Base-by-base conservation (phyloP, 2,888 invertebrate genomes). In the Odontocolon sp. region DNA sequence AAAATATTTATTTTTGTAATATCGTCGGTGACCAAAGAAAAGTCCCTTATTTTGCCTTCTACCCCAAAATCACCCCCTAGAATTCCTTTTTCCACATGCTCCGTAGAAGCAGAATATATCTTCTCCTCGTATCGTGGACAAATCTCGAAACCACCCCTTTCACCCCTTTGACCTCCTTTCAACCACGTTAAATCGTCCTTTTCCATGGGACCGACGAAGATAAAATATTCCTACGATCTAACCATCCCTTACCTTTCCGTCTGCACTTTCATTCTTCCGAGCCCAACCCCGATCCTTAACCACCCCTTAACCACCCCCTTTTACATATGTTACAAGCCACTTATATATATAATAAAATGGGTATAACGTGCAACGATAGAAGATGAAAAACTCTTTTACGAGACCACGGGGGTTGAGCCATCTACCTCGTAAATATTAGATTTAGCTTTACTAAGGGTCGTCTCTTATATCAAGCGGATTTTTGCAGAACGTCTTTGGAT, bases 381-480 rank as follows among this genome's bases (percentile, higher is more conserved):
- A 11, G 26, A 59, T 52, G 52, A 63, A 54, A 42, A 66, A 73
- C 57, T 66, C 56, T 73, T 73, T 73, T 73, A 73, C 66, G 59
- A 38, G 42, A 42, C 50, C n/a, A 23, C 36, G 38, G 5, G 16
- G 38, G 52, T 11, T 21, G 38, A 50, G 50, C 28, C 59, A 33
- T 36, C 52, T 42, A 26, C 42, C 38, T 66, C 52, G 66, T 64
- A 66, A 67, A 73, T 67, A 64, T 52, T 52, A 59, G 57, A 52
- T 59, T 66, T 21, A 50, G 57, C 28, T 33, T 52, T 26, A 59
- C 23, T 47, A 26, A 18, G 66, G 50, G 52, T 47, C 33, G 28
- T 57, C 16, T 31, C 59, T 59, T 66, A 59, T 73, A 40, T 66
- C 42, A 33, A 8, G 16, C 50, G 52, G 52, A 21, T 59, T 11